Evolutionary conservation across 2,797 vertebrate genomes (phyloP).

Genomic region (Aratinga solstitialis): DNA sequence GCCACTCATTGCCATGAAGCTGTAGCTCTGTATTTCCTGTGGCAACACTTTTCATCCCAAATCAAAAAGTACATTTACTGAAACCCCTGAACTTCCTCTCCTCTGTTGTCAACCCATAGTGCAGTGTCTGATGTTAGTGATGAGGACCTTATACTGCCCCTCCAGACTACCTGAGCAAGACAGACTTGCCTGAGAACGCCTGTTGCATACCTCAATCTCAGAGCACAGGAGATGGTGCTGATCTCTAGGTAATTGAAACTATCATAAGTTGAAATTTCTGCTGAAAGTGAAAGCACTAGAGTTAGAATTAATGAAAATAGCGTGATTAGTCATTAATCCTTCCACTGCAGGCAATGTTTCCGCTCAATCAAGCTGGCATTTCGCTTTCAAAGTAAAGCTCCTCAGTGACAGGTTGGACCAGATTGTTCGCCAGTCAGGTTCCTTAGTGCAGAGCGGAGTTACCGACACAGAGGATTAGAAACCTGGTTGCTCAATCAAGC

Average conservation of each 20-base stretch:
- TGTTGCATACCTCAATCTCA: fast-evolving
- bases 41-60: neutral
- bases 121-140: neutral
- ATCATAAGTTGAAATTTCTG: neutral
- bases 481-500: neutral
- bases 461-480: neutral
- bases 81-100: neutral
- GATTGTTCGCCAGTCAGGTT: neutral
- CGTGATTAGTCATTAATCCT: neutral
- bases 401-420: neutral
- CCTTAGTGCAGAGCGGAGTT: neutral
- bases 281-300: neutral
- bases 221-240: neutral
- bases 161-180: neutral
- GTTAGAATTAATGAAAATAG: neutral
- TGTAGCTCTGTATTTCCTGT: neutral
- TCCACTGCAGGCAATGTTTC: neutral
- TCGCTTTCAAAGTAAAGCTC: neutral
- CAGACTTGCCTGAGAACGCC: neutral
- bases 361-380: neutral
- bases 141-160: neutral
- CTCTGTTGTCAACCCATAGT: neutral
- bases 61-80: neutral
- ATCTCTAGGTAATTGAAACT: neutral
- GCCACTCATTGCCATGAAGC: neutral